Base-by-base conservation (phyloP, 2,888 invertebrate genomes). In the Sarcophaga rosellei region DNA sequence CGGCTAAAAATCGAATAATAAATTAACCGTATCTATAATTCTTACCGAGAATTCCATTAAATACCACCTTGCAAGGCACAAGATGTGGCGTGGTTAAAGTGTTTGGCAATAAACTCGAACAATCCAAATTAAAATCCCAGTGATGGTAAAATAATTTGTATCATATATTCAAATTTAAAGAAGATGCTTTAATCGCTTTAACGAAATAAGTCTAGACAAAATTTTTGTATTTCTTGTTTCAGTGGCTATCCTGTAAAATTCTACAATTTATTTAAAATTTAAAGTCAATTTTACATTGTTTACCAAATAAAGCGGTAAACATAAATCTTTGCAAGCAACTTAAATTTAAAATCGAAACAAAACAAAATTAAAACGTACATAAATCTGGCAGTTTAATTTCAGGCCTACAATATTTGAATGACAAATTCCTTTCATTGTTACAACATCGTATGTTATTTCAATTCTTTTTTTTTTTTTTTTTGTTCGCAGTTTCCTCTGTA, bases 271-370 rank as follows among this genome's bases (percentile, higher is more conserved):
- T 84, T 84, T 20, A 10, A 23, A n/a, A 66, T n/a, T 23, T 79
- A 78, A 72, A 69, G 70, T 84, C 81, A 86, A 74, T 84, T 86
- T 84, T 74, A 84, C 83, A 84, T 66, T 44, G 63, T 62, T 12
- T 68, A 25, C 47, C 45, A 59, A 35, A 35, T 15, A 44, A 61
- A 70, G 73, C 77, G 77, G 25, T 81, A 66, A 65, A 75, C 72
- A 84, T 74, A 73, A 70, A 21, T 81, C 81, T 81, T 79, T 84
- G 84, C 81, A 77, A 66, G 77, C 75, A 75, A 86, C 81, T 63
- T 86, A 66, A 74, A 62, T 59, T 77, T 61, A 81, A 35, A 61
- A 61, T n/a, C 21, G 21, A 63, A 63, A 57, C 8, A 53, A 63
- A 63, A 57, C 8, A 53, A 17, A 53, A 20, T 23, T 47, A 68